These are phyloP conservation scores for Neoascia interrupta DNA, from an alignment of 2,888 invertebrate genomes.

Conservation along the genomic window DNA sequence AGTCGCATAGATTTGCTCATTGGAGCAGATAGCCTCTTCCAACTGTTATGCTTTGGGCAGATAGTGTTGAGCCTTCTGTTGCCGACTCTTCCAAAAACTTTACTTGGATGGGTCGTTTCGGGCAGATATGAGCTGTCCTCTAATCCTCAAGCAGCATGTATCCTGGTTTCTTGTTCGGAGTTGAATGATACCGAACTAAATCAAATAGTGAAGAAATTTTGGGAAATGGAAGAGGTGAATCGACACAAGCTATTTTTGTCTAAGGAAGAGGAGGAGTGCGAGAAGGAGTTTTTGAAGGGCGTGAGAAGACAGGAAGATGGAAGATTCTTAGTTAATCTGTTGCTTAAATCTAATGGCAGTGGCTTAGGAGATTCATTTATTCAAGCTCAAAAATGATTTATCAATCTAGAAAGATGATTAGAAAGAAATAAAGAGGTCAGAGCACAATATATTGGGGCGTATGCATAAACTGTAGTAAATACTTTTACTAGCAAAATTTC, in stretches of 20 bases:
- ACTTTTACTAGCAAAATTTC: too few relatives aligned
- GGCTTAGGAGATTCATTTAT: not conserved
- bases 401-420: not conserved
- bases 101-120: not conserved
- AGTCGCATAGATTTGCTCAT: slow-evolving; percentile 10
- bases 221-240: slow-evolving; percentile 20
- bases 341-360: not conserved
- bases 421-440: not conserved
- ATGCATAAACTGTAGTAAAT: too few relatives aligned
- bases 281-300: not conserved
- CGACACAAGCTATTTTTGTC: not conserved
- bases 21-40: slow-evolving; percentile 2
- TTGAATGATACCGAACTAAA: not conserved
- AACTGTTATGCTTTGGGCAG: slow-evolving; percentile 1
- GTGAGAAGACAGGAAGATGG: not conserved
- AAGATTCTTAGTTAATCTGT: slow-evolving; percentile 2
- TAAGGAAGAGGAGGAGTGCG: slow-evolving; percentile 5
- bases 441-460: not conserved
- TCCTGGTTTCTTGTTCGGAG: not conserved
- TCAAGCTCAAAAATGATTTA: not conserved
- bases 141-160: not conserved
- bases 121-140: not conserved
- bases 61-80: not conserved
- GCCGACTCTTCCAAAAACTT: slow-evolving; percentile 4
- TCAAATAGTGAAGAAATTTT: slow-evolving; percentile 6